Percentiles rank a stretch among this genome's conserved stretches.
Conservation (phyloP, 2,888 invertebrate species). For the Lepidocyrtoides sp. region DNA sequence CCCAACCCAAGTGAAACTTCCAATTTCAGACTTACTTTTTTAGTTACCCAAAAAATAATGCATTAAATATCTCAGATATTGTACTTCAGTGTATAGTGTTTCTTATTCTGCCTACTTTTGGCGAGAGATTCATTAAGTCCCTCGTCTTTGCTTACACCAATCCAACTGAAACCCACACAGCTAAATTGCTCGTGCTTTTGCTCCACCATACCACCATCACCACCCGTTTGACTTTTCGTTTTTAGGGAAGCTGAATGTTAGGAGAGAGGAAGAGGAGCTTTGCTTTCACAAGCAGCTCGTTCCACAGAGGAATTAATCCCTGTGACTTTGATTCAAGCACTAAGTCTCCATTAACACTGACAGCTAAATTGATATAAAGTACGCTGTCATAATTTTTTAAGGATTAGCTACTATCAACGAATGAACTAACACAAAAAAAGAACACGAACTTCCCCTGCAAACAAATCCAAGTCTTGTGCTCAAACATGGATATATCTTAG, state of each 20-base stretch:
- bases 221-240: constrained; percentile 84
- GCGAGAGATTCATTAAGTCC: constrained; percentile 65
- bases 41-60: constrained; percentile 7
- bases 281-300: constrained; percentile 18
- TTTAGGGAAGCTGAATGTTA: no score
- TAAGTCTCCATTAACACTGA: constrained; percentile 85
- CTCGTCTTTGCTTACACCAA: constrained; percentile 36
- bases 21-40: not conserved
- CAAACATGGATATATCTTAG: no score
- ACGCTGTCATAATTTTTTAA: constrained; percentile 85
- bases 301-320: constrained; percentile 84
- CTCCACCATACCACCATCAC: not conserved
- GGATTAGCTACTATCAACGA: constrained; percentile 82
- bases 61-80: constrained; percentile 13
- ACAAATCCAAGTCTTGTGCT: not conserved
- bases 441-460: not conserved
- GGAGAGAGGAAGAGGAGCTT: constrained; percentile 61
- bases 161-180: constrained; percentile 9
- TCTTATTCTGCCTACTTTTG: not conserved
- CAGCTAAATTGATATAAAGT: constrained; percentile 85
- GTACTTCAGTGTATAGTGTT: not conserved
- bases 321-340: constrained; percentile 85
- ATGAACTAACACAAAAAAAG: not conserved
- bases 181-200: constrained; percentile 79
- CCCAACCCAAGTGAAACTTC: not conserved